Conservation (phyloP, 2,113 vertebrate genomes). For the Entomyzon cyanotis region DNA sequence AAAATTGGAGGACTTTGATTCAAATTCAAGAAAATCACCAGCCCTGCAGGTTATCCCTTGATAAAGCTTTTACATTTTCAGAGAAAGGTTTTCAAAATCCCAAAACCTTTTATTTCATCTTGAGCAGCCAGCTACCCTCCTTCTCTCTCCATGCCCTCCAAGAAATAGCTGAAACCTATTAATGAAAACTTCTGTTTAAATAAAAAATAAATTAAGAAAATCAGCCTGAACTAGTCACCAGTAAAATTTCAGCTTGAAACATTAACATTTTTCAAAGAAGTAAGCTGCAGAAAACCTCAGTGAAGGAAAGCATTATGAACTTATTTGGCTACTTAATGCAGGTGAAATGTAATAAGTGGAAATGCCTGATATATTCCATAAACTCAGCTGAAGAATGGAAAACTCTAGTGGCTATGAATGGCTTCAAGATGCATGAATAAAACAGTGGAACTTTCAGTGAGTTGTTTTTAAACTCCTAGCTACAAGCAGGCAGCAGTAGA, state of each 20-base stretch:
- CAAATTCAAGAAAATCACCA: background rate
- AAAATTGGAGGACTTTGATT: background rate
- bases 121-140: background rate
- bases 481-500: background rate
- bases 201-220: background rate
- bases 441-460: background rate
- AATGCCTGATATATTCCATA: background rate
- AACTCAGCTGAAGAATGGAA: background rate
- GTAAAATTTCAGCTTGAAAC: background rate
- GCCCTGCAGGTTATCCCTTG: background rate
- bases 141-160: rapidly evolving
- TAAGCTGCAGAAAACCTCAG: background rate
- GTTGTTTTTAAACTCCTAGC: background rate
- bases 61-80: background rate
- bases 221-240: background rate
- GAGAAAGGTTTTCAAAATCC: background rate
- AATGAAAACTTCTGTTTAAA: background rate
- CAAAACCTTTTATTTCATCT: background rate
- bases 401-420: background rate
- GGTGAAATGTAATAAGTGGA: background rate
- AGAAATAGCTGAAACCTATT: background rate
- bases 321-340: background rate
- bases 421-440: background rate
- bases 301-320: background rate
- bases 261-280: background rate